Base-by-base conservation (phyloP, 1,140 invertebrate genomes). In the Drosophila tani region DNA sequence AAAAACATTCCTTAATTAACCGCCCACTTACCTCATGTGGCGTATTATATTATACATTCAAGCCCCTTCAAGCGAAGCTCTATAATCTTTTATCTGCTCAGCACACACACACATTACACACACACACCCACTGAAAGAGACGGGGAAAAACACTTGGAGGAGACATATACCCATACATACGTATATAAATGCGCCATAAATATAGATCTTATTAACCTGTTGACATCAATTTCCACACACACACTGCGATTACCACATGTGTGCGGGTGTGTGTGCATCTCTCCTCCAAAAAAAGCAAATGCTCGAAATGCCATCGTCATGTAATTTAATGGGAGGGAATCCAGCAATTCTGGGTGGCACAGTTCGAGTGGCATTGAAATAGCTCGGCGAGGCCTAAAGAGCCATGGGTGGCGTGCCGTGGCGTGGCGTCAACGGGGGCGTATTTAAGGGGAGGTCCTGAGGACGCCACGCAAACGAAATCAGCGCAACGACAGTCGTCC, bases 141-240 rank as follows among this genome's bases (percentile, higher is more conserved):
- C 14, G 32, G 29, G 27, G 32, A 21, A 35, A 45, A 32, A 38
- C 50, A 71, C 51, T 58, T 71, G 55, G 55, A 27, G 43, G 56
- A 35, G 43, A 70, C 40, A 47, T 32, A 45, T 59, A 35, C 9
- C 17, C 19, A 50, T 35, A 29, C 64, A 70, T 43, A 64, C 62
- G 50, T 69, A 60, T 77, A 77, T 78, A 78, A 69, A 78, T 78
- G 76, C 76, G 74, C 74, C 76, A 78, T 79, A 79, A 79, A 79
- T 79, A 79, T 79, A 78, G 76, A 79, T 79, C 76, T 79, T 79
- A 79, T 79, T 79, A 79, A 79, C 76, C 76, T 79, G 76, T 77
- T 79, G 76, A 79, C 76, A 79, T 79, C 75, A 79, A 79, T 79
- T 79, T 79, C 76, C 53, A 56, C 51, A 79, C 59, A 65, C 58